A percentile compares a stretch with the other conserved stretches of the same genome.
These are phyloP conservation scores for Hypena proboscidalis DNA, from an alignment of 2,888 invertebrate species.

Conservation along the genomic window DNA sequence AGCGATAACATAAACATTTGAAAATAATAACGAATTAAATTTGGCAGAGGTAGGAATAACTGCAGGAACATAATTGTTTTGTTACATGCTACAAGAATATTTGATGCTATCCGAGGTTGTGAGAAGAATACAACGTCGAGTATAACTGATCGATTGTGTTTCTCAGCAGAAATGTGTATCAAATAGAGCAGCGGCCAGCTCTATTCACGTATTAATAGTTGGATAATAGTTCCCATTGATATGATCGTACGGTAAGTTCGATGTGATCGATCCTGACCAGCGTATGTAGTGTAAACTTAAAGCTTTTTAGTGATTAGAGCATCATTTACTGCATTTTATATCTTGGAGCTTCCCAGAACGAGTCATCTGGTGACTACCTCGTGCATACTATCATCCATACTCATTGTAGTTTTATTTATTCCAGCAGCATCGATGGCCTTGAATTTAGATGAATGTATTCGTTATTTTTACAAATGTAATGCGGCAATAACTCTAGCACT, in stretches of 20 bases:
- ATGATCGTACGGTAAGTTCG: constrained; percentile 79
- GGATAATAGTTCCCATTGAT: constrained; percentile 75
- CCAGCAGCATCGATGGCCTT: constrained; percentile 67
- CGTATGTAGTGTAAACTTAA: constrained; percentile 72
- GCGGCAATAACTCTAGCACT: constrained; percentile 37
- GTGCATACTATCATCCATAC: constrained; percentile 67
- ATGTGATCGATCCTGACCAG: constrained; percentile 65
- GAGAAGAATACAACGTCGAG: constrained; percentile 29
- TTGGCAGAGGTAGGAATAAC: constrained; percentile 23
- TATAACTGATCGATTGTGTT: constrained; percentile 53
- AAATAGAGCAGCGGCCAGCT: constrained; percentile 59
- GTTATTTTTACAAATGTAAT: constrained; percentile 50
- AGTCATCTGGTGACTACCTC: constrained; percentile 65
- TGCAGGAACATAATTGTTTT: constrained; percentile 25
- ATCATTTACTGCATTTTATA: constrained; percentile 71
- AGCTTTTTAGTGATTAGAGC: constrained; percentile 78
- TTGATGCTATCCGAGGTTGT: constrained; percentile 42
- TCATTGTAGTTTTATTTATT: constrained; percentile 71
- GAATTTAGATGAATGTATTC: constrained; percentile 59
- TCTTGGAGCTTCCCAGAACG: constrained; percentile 62
- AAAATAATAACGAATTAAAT: constrained; percentile 20
- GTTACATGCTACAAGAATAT: constrained; percentile 20
- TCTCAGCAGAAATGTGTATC: constrained; percentile 64
- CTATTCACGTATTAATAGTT: constrained; percentile 58
- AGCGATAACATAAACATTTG: constrained; percentile 16